phyloP scores from a whole-genome alignment of 1,140 invertebrate genomes.

The Rhizoglyphus robini region DNA sequence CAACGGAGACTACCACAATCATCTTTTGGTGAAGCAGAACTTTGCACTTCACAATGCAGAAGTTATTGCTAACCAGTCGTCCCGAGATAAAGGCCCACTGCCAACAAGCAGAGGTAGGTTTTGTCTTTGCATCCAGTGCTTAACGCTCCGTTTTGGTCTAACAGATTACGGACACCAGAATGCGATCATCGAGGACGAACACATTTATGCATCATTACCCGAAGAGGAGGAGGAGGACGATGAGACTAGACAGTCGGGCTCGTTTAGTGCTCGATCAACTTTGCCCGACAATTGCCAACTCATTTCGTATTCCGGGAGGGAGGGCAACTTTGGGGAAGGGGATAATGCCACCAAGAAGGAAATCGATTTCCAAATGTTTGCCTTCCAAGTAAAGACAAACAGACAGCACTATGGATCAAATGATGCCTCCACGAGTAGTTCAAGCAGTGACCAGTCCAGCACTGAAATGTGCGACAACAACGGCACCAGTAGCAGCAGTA shows the following conservation, averaged over 20 bases:
- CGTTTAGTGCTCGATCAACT: conserved; percentile 11
- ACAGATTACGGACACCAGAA: conserved; percentile 3
- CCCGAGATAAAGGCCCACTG: too few relatives aligned
- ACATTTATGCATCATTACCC: conserved; percentile 10
- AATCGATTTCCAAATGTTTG: neutral
- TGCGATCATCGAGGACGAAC: neutral
- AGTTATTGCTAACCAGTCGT: too few relatives aligned
- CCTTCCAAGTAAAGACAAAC: neutral
- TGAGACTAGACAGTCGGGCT: neutral
- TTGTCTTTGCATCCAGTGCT: too few relatives aligned
- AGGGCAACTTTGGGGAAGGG: neutral
- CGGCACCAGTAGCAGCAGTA: neutral
- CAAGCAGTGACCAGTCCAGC: too few relatives aligned
- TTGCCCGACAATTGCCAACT: conserved; percentile 11
- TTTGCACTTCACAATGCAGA: neutral
- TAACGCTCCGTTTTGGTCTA: neutral
- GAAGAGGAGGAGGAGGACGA: conserved; percentile 7
- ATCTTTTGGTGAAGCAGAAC: conserved; percentile 9
- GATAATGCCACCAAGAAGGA: neutral
- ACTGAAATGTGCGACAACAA: neutral
- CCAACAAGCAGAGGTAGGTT: too few relatives aligned
- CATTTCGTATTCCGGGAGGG: neutral
- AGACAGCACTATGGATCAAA: neutral
- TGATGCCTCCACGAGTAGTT: neutral
- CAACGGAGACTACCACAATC: conserved; percentile 6